Evolutionary conservation across 2,113 vertebrate species (phyloP).

Genomic region (Burhinus oedicnemus): DNA sequence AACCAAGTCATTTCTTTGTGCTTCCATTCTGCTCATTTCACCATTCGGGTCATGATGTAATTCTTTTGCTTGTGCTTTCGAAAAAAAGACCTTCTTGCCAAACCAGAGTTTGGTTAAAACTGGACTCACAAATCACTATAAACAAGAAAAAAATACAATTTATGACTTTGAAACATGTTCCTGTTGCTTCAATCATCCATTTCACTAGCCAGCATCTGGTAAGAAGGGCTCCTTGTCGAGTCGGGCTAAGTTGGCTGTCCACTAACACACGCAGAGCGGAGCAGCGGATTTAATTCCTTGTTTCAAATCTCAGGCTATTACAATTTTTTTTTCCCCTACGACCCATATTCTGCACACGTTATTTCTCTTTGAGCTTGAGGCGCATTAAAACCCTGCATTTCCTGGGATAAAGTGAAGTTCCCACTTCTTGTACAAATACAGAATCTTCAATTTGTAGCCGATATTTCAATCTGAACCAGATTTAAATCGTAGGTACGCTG

Average conservation of each 20-base stretch:
- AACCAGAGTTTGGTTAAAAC: conserved; percentile 15
- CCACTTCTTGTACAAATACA: background rate
- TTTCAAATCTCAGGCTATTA: background rate
- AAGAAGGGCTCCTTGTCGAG: background rate
- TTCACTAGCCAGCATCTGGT: background rate
- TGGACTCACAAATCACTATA: background rate
- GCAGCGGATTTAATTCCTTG: background rate
- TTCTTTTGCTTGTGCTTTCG: conserved; percentile 3
- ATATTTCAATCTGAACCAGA: background rate
- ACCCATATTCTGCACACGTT: background rate
- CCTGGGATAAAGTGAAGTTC: background rate
- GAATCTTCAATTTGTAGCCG: background rate
- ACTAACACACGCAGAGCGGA: background rate
- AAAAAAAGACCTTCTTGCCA: conserved; percentile 9
- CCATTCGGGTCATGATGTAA: background rate
- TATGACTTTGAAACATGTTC: background rate
- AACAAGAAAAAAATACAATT: background rate
- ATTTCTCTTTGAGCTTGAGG: background rate
- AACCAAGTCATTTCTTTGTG: background rate
- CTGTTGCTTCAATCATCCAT: background rate
- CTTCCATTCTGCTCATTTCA: background rate
- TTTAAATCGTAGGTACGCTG: background rate
- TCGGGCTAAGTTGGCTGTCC: background rate
- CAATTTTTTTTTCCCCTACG: background rate
- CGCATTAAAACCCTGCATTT: background rate